Base-by-base conservation (phyloP, 2,888 invertebrate genomes). In the Nomada ferruginata region DNA sequence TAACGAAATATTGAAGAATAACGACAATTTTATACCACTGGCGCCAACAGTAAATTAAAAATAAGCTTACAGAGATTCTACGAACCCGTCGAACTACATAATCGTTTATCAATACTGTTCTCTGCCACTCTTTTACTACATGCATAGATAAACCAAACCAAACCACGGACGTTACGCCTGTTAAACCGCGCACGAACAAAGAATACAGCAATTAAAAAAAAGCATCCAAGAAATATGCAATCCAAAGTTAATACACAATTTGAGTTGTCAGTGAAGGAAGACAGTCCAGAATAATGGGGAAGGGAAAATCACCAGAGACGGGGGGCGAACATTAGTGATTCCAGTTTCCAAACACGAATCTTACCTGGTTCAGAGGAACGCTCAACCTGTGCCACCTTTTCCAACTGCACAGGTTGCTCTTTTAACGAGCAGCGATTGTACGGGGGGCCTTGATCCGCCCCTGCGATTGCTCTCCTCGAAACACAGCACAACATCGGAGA, bases 401-500 rank as follows among this genome's bases (percentile, higher is more conserved):
- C 76, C 53, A 53, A 74, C 20, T 55, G 44, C 50, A 73, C 68
- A 63, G 71, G 59, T 68, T 53, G 70, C 68, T 64, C 64, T 70
- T 71, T 71, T 29, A 71, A 9, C 18, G 72, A 52, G 52, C 23
- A 47, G 7, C 72, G 76, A 55, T 85, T 76, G 61, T 83, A 82
- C 55, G 85, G 84, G 29, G 85, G 79, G 15, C 80, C 84, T 36
- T 60, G 68, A 57, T 83, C 84, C 76, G 80, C 73, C 70, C 82
- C 88, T 29, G 85, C 87, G 74, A 88, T 87, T 64, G 90, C 87
- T 81, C 90, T 92, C 78, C 90, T 90, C 82, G 92, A 91, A 50
- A 93, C 91, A 79, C 93, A 93, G 85, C 93, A 93, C 89, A 92
- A 88, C 93, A 93, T 93, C 82, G 86, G 81, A 69, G 81, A 82